These are phyloP conservation scores for Cettia cetti DNA, from an alignment of 2,113 vertebrate species.

Conservation along the genomic window DNA sequence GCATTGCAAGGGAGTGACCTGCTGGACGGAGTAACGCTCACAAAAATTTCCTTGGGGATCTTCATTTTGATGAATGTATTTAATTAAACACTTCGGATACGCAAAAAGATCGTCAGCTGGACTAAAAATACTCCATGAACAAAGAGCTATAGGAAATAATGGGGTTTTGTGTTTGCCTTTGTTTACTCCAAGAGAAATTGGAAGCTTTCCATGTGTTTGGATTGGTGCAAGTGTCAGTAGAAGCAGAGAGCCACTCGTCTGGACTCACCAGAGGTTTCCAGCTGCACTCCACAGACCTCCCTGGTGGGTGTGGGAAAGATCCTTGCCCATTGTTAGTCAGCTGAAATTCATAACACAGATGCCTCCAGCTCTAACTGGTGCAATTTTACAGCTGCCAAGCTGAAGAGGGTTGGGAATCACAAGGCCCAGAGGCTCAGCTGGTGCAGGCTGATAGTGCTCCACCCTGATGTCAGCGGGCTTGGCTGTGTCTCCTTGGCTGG, in stretches of 20 bases:
- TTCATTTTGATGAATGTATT: not conserved
- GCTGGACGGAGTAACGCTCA: not conserved
- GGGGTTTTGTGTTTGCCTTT: not conserved
- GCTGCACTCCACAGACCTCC: not conserved
- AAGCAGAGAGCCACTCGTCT: not conserved
- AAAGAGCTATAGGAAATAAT: not conserved
- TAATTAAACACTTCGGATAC: not conserved
- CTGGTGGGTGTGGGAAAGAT: slow-evolving; percentile 8
- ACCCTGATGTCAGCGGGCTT: not conserved
- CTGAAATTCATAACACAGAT: slow-evolving; percentile 45
- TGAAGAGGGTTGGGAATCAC: not conserved
- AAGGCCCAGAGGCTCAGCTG: slow-evolving; percentile 32
- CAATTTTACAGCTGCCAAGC: slow-evolving; percentile 20
- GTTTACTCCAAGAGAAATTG: not conserved
- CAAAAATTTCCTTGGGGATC: not conserved
- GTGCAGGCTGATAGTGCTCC: not conserved
- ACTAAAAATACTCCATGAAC: not conserved
- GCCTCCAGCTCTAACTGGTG: not conserved
- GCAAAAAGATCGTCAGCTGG: not conserved
- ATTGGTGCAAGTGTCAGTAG: not conserved
- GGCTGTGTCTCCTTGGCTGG: not conserved
- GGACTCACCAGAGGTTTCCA: not conserved
- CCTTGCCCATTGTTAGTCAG: slow-evolving; percentile 28
- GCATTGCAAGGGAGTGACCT: not conserved
- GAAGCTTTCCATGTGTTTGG: not conserved